Percentiles rank a stretch among this genome's conserved stretches.
Evolutionary conservation across 2,888 invertebrate species (phyloP).

Genomic region (Germaria angustata): DNA sequence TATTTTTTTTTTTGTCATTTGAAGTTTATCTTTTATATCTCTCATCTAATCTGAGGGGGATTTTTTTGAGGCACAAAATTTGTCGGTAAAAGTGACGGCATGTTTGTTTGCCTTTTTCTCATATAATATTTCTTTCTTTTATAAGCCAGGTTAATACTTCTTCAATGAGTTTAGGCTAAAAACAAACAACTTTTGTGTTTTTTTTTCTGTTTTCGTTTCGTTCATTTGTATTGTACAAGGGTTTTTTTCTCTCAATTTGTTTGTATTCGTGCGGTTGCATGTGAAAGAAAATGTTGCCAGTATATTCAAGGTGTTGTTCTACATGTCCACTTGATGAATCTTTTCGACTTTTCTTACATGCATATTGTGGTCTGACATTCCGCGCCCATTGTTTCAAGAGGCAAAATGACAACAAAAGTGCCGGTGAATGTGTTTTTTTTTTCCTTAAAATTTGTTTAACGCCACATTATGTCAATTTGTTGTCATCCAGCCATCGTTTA

Average conservation of each 20-base stretch:
- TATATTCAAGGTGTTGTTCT: conserved; percentile 17
- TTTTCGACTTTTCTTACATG: conserved; percentile 45
- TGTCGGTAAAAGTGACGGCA: conserved; percentile 53
- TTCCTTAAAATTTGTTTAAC: conserved; percentile 75
- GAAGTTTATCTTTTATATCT: conserved; percentile 49
- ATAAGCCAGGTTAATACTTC: conserved; percentile 55
- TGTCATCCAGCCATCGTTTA: conserved; percentile 69
- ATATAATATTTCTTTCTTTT: conserved; percentile 38
- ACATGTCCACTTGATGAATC: conserved; percentile 71
- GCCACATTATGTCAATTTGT: conserved; percentile 79
- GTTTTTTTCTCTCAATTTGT: not conserved
- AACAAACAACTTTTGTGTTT: conserved; percentile 47
- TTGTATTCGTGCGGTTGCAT: conserved; percentile 52
- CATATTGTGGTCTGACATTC: not conserved
- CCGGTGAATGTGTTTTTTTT: conserved; percentile 43
- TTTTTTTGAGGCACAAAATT: conserved; percentile 58
- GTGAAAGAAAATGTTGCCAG: conserved; percentile 45
- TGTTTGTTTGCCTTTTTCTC: conserved; percentile 32
- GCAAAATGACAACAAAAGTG: conserved; percentile 31
- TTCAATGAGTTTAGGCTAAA: conserved; percentile 45
- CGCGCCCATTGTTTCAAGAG: conserved; percentile 27
- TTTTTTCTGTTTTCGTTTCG: not conserved
- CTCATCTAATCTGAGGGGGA: conserved; percentile 55
- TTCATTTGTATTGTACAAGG: not conserved
- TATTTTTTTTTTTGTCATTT: conserved; percentile 45